phyloP scores from a whole-genome alignment of 2,113 vertebrate genomes.

The Xiphorhynchus elegans region DNA sequence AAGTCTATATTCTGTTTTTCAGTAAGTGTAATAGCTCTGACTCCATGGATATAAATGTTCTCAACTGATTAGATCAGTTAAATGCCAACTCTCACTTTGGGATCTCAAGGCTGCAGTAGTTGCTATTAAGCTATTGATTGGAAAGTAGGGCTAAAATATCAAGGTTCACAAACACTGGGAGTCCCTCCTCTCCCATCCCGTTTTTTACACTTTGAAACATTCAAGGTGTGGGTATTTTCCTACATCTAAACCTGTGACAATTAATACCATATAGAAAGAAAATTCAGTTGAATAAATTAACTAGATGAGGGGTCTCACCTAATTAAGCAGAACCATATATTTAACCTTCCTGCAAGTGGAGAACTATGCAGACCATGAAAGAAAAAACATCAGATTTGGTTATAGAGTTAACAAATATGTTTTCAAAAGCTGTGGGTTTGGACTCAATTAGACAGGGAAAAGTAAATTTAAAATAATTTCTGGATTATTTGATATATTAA shows the following conservation, averaged over 20 bases:
- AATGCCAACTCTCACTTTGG: conserved; percentile 47
- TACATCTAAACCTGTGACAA: not conserved
- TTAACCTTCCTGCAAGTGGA: not conserved
- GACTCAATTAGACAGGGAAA: not conserved
- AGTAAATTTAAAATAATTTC: not conserved
- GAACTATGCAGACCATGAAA: not conserved
- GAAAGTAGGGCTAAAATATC: conserved; percentile 46
- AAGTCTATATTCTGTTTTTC: not conserved
- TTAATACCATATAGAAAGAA: not conserved
- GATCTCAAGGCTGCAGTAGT: not conserved
- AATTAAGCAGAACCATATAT: not conserved
- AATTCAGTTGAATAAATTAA: not conserved
- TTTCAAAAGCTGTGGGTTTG: not conserved
- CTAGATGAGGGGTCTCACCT: not conserved
- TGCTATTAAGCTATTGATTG: conserved; percentile 43
- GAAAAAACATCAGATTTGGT: not conserved
- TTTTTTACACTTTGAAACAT: not conserved
- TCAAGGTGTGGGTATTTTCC: not conserved
- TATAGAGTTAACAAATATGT: not conserved
- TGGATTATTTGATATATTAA: not conserved
- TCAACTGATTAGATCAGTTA: conserved; percentile 40
- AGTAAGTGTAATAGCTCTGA: conserved; percentile 28
- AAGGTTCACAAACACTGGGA: not conserved
- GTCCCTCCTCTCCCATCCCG: fast-evolving
- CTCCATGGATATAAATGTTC: not conserved